Percentiles rank a stretch among this genome's conserved stretches.
Evolutionary conservation across 2,113 vertebrate species (phyloP).

Genomic region (Carettochelys insculpta): DNA sequence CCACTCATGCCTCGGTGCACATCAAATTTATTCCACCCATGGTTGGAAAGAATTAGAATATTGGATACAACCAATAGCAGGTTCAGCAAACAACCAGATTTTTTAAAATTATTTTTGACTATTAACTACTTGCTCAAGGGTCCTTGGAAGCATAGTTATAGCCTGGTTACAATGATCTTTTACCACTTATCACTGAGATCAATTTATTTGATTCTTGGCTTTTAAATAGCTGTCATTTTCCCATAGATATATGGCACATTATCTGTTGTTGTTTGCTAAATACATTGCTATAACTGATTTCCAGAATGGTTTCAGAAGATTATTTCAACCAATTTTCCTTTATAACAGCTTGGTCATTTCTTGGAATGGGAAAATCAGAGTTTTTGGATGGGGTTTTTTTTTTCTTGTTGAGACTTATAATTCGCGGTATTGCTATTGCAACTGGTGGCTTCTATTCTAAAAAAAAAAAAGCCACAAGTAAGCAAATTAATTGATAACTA

Average conservation of each 20-base stretch:
- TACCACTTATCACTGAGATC: background rate
- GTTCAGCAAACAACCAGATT: background rate
- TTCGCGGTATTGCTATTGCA: slow-evolving; percentile 48
- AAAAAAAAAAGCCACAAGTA: slow-evolving; percentile 59
- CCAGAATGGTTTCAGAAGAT: background rate
- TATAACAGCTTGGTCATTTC: background rate
- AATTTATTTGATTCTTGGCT: background rate
- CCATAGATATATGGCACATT: background rate
- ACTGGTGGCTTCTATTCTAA: slow-evolving; percentile 34
- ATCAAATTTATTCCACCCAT: too few species aligned
- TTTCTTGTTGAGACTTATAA: slow-evolving; percentile 21
- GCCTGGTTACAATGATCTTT: background rate
- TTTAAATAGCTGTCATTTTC: background rate
- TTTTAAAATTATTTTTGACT: background rate
- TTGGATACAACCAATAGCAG: background rate
- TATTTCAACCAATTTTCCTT: background rate
- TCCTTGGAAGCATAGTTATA: background rate
- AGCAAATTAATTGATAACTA: slow-evolving; percentile 57
- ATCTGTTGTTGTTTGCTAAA: background rate
- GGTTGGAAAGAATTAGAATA: too few species aligned
- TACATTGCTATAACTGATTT: background rate
- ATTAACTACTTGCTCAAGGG: background rate
- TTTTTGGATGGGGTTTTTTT: slow-evolving; percentile 31
- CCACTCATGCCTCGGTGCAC: too few species aligned
- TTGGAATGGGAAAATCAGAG: background rate